phyloP scores from a whole-genome alignment of 2,888 invertebrate species.

The Pterobdella sp. region DNA sequence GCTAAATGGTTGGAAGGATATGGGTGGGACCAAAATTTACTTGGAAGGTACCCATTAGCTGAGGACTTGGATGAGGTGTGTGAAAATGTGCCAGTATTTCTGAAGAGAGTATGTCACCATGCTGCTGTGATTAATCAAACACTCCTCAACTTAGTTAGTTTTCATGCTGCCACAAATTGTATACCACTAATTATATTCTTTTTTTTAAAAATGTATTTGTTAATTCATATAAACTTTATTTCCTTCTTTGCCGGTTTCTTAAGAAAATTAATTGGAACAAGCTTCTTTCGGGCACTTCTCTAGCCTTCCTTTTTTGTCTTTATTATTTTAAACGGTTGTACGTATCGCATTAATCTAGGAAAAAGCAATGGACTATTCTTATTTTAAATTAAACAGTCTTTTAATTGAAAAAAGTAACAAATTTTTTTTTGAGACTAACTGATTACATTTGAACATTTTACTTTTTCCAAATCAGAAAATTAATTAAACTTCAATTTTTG shows the following conservation, averaged over 20 bases:
- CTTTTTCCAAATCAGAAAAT: too few species aligned
- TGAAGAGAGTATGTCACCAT: slow-evolving; percentile 35
- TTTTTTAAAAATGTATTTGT: neutral
- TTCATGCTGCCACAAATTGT: neutral
- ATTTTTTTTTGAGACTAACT: too few species aligned
- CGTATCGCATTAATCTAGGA: neutral
- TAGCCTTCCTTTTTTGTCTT: neutral
- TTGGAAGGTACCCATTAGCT: slow-evolving; percentile 35
- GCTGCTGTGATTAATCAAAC: slow-evolving; percentile 33
- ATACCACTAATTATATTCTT: neutral
- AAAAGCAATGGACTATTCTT: neutral
- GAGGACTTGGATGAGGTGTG: slow-evolving; percentile 37
- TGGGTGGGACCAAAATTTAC: slow-evolving; percentile 35
- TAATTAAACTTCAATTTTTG: too few species aligned
- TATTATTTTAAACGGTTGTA: neutral
- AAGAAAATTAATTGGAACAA: too few species aligned
- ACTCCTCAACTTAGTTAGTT: slow-evolving; percentile 34
- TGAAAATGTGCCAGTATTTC: slow-evolving; percentile 33
- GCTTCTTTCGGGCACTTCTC: neutral
- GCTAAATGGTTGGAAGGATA: slow-evolving; percentile 30
- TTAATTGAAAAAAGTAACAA: too few species aligned
- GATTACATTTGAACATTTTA: too few species aligned
- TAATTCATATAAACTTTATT: neutral
- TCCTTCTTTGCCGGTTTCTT: too few species aligned
- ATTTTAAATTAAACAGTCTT: neutral